phyloP scores from a whole-genome alignment of 2,888 invertebrate genomes.

The Sesamia inferens region DNA sequence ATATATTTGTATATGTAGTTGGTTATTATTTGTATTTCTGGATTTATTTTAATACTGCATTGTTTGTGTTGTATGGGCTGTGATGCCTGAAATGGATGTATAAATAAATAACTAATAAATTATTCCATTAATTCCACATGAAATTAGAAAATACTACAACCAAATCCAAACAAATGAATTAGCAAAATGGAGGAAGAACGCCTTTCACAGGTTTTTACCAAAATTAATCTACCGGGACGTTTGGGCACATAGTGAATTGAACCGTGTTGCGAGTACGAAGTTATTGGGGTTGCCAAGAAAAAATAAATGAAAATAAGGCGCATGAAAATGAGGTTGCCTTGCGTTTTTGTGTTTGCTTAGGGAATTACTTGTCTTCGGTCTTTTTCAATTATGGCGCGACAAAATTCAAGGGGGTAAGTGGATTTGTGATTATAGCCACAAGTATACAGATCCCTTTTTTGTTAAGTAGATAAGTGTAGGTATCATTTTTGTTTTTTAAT shows the following conservation, averaged over 20 bases:
- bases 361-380: slow-evolving; percentile 53
- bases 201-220: slow-evolving; percentile 59
- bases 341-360: slow-evolving; percentile 46
- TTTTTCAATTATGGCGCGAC: slow-evolving; percentile 53
- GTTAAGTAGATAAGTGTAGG: not conserved
- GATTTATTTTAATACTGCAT: no score
- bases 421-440: slow-evolving; percentile 30
- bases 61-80: no score
- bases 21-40: no score
- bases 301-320: slow-evolving; percentile 58
- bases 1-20: no score
- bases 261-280: slow-evolving; percentile 49
- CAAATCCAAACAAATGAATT: slow-evolving; percentile 63
- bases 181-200: slow-evolving; percentile 47
- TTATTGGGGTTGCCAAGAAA: slow-evolving; percentile 50
- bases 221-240: slow-evolving; percentile 61
- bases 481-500: no score
- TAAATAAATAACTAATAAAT: no score
- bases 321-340: slow-evolving; percentile 45
- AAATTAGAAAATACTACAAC: slow-evolving; percentile 50
- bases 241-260: slow-evolving; percentile 47
- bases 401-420: slow-evolving; percentile 39
- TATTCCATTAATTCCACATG: slow-evolving; percentile 51
- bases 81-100: no score
- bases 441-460: slow-evolving; percentile 22